Evolutionary conservation across 2,888 invertebrate genomes (phyloP).

Genomic region (Drosophila falleni): DNA sequence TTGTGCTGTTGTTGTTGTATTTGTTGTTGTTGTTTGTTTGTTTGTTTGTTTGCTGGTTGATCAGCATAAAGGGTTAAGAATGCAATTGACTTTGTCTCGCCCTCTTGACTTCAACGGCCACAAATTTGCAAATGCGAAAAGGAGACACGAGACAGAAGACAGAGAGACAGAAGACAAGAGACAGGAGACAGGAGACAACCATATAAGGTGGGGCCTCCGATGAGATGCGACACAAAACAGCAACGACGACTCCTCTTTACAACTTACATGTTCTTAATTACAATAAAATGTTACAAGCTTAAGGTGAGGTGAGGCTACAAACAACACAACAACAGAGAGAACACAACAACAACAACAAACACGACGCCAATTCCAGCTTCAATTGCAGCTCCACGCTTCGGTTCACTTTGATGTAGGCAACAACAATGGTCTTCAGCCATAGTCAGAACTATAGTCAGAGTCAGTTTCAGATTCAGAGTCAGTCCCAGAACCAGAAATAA

Average conservation of each 20-base stretch:
- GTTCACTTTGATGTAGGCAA: slow-evolving; percentile 70
- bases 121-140: slow-evolving; percentile 71
- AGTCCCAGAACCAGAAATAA: not conserved
- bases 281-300: slow-evolving; percentile 75
- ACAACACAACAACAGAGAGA: slow-evolving; percentile 29
- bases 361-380: slow-evolving; percentile 64
- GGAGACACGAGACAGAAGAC: slow-evolving; percentile 59
- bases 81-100: slow-evolving; percentile 80
- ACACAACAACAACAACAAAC: slow-evolving; percentile 53
- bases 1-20: slow-evolving; percentile 21
- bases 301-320: slow-evolving; percentile 73
- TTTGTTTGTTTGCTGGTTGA: slow-evolving; percentile 50
- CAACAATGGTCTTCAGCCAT: slow-evolving; percentile 51
- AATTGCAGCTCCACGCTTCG: slow-evolving; percentile 64
- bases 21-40: slow-evolving; percentile 16
- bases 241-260: slow-evolving; percentile 73
- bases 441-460: slow-evolving; percentile 5
- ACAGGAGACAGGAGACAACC: slow-evolving; percentile 54
- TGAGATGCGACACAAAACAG: slow-evolving; percentile 50
- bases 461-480: not conserved
- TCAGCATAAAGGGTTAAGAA: slow-evolving; percentile 76
- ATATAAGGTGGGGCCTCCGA: slow-evolving; percentile 70
- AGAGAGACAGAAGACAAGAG: not conserved
- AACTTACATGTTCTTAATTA: slow-evolving; percentile 79
- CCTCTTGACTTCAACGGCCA: slow-evolving; percentile 73